Percentiles rank a stretch among this genome's conserved stretches.
Evolutionary conservation across 2,888 invertebrate species (phyloP).

Genomic region (Parascotia fuliginaria): DNA sequence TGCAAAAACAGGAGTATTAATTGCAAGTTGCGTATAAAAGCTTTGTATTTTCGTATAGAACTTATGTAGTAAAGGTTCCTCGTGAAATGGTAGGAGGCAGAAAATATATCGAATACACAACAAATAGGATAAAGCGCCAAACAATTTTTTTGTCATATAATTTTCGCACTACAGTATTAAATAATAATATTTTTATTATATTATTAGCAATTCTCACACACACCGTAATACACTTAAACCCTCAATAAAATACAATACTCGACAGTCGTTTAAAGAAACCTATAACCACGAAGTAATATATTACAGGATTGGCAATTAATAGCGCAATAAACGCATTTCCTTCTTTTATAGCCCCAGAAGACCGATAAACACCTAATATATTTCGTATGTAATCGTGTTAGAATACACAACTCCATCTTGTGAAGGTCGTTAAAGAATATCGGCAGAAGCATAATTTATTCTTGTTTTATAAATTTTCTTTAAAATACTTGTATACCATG

Average conservation of each 20-base stretch:
- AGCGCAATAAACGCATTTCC: slow-evolving; percentile 28
- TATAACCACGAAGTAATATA: slow-evolving; percentile 15
- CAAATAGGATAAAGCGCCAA: too few relatives aligned
- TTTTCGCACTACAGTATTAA: too few relatives aligned
- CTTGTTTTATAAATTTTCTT: background rate
- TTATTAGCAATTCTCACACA: background rate
- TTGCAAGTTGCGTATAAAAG: too few relatives aligned
- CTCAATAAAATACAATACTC: slow-evolving; percentile 1
- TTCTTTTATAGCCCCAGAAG: slow-evolving; percentile 21
- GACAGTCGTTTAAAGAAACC: background rate
- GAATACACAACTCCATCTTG: background rate
- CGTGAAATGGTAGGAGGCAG: too few relatives aligned
- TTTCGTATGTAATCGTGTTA: background rate
- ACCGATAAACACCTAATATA: slow-evolving; percentile 21
- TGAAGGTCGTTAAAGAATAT: slow-evolving; percentile 3
- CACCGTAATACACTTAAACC: background rate
- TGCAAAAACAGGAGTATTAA: too few relatives aligned
- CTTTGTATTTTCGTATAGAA: too few relatives aligned
- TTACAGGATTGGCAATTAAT: slow-evolving; percentile 15
- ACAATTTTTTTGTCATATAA: too few relatives aligned
- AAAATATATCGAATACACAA: too few relatives aligned
- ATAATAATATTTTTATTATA: too few relatives aligned
- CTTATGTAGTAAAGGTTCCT: too few relatives aligned
- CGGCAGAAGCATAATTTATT: background rate
- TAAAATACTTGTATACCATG: too few relatives aligned